Evolutionary conservation across 2,797 vertebrate genomes (phyloP).

Genomic region (Dallia pectoralis): DNA sequence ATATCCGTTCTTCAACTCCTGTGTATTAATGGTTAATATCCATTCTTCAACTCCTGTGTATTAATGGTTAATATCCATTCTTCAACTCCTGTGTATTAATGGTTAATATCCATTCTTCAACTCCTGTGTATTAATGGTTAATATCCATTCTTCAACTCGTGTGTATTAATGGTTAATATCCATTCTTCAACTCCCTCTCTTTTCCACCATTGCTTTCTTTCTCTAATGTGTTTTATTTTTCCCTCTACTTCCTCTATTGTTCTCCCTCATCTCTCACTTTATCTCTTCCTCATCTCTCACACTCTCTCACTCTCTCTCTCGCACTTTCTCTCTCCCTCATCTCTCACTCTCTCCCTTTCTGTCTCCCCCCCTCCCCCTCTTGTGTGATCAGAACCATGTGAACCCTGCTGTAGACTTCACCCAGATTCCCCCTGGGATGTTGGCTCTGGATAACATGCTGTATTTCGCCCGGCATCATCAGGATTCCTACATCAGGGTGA

Average conservation of each 20-base stretch:
- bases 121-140: no score
- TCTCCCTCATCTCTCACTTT: neutral
- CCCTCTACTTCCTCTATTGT: no score
- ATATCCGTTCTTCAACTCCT: neutral
- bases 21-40: no score
- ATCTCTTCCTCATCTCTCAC: neutral
- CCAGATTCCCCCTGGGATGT: constrained; percentile 97
- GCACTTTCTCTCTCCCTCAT: neutral
- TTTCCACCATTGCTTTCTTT: no score
- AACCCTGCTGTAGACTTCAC: constrained; percentile 99
- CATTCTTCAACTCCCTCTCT: constrained; percentile 1
- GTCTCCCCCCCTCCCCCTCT: constrained; percentile 24
- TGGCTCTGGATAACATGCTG: constrained; percentile 97
- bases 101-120: no score
- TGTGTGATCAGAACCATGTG: constrained; percentile 87
- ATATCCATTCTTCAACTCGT: neutral
- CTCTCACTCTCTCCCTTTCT: neutral
- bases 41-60: no score
- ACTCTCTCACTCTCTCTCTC: neutral
- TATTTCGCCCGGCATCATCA: constrained; percentile 96
- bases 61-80: no score
- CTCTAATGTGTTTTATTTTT: no score
- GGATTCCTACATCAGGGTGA: constrained; percentile 95
- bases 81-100: no score
- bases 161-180: no score